Conservation (phyloP, 1,140 invertebrate genomes). For the Heliconius eleuchia region DNA sequence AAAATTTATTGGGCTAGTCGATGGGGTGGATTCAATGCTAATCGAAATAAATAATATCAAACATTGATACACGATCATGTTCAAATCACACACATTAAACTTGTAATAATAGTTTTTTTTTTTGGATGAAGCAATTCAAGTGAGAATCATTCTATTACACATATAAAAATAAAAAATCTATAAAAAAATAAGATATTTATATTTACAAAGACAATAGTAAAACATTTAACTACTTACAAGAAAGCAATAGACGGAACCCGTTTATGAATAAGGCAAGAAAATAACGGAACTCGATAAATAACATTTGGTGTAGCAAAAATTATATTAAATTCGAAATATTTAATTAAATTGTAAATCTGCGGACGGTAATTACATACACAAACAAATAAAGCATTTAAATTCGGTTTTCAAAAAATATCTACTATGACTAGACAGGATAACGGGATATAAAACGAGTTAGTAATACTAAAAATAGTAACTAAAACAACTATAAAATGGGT, state of each 20-base stretch:
- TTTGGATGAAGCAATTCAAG: too few relatives aligned
- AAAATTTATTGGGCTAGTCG: background rate
- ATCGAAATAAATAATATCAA: too few relatives aligned
- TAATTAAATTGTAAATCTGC: background rate
- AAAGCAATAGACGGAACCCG: conserved; percentile 36
- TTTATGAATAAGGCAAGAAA: conserved; percentile 22
- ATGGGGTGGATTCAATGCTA: too few relatives aligned
- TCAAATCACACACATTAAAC: too few relatives aligned
- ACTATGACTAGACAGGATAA: conserved; percentile 28
- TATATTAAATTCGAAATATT: conserved; percentile 11
- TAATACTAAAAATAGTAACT: background rate
- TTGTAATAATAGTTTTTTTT: too few relatives aligned
- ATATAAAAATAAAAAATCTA: background rate
- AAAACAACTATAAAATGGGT: background rate
- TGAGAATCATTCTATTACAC: too few relatives aligned
- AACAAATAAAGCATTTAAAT: conserved; percentile 16
- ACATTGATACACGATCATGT: too few relatives aligned
- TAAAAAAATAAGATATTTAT: background rate
- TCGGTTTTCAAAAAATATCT: conserved; percentile 15
- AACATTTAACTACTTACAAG: conserved; percentile 23
- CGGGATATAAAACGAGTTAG: background rate
- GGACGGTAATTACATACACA: conserved; percentile 28
- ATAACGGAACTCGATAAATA: conserved; percentile 14
- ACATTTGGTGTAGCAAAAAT: conserved; percentile 11
- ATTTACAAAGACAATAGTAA: background rate